phyloP scores from a whole-genome alignment of 2,797 vertebrate species.

The Cyclura pinguis region DNA sequence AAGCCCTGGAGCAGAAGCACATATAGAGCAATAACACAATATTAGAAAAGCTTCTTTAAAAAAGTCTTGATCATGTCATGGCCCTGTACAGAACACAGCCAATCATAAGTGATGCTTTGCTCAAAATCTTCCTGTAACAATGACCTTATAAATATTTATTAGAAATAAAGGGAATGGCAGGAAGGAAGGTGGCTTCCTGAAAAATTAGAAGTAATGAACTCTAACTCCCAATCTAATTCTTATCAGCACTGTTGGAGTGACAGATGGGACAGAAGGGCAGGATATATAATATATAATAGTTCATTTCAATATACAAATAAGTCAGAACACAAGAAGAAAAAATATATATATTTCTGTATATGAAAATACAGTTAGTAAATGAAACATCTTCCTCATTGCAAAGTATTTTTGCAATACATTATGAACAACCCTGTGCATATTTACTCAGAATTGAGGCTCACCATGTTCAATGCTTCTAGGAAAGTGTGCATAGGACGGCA shows the following conservation, averaged over 20 bases:
- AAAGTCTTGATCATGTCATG: not conserved
- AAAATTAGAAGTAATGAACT: not conserved
- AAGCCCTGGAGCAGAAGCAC: not conserved
- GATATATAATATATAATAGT: not conserved
- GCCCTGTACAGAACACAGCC: not conserved
- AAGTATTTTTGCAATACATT: not conserved
- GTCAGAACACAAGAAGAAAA: not conserved
- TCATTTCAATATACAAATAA: not conserved
- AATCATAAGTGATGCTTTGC: not conserved
- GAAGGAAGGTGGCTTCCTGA: not conserved
- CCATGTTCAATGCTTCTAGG: not conserved
- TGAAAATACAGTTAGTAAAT: not conserved
- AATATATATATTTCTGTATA: not conserved
- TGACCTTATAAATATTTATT: not conserved
- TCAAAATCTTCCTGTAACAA: not conserved
- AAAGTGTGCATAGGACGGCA: conserved; percentile 31
- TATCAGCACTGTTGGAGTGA: not conserved
- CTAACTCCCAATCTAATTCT: not conserved
- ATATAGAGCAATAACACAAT: not conserved
- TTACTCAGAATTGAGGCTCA: not conserved
- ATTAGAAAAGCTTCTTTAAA: not conserved
- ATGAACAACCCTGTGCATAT: not conserved
- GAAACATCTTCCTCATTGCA: not conserved
- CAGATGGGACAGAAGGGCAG: not conserved
- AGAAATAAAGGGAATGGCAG: not conserved